A percentile compares a stretch with the other conserved stretches of the same genome.
These are phyloP conservation scores for Aegotheles bennettii DNA, from an alignment of 2,113 vertebrate species.

Conservation along the genomic window DNA sequence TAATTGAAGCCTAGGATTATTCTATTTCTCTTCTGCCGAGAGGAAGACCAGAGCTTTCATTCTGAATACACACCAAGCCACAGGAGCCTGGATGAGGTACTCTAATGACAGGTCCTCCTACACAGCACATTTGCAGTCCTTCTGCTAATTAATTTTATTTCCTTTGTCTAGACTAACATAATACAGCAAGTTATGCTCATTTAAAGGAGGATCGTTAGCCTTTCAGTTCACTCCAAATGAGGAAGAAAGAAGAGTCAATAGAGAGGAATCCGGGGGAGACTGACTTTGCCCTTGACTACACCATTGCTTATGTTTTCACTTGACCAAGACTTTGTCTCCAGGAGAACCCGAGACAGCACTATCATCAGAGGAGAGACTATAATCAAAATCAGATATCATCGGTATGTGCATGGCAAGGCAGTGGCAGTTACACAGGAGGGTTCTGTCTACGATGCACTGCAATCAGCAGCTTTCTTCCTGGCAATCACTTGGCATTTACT, in stretches of 20 bases:
- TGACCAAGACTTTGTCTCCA: constrained; percentile 42
- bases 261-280: constrained; percentile 48
- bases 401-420: constrained; percentile 42
- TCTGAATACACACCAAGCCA: constrained; percentile 68
- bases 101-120: constrained; percentile 71
- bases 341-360: constrained; percentile 43
- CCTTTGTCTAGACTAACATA: constrained; percentile 72
- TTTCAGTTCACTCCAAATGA: constrained; percentile 42
- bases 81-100: constrained; percentile 67
- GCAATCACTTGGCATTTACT: constrained; percentile 48
- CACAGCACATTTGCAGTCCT: constrained; percentile 66
- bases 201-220: neutral
- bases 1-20: constrained; percentile 66
- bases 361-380: constrained; percentile 44
- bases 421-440: constrained; percentile 42
- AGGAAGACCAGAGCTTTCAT: constrained; percentile 65
- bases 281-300: constrained; percentile 44
- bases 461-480: constrained; percentile 47
- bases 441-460: neutral
- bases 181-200: constrained; percentile 13
- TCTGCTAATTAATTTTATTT: constrained; percentile 71
- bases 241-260: constrained; percentile 35
- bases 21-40: constrained; percentile 53
- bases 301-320: constrained; percentile 52
- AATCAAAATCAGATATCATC: constrained; percentile 56